A percentile compares a stretch with the other conserved stretches of the same genome.
phyloP scores from a whole-genome alignment of 2,888 invertebrate species.

The Tipula helvola region DNA sequence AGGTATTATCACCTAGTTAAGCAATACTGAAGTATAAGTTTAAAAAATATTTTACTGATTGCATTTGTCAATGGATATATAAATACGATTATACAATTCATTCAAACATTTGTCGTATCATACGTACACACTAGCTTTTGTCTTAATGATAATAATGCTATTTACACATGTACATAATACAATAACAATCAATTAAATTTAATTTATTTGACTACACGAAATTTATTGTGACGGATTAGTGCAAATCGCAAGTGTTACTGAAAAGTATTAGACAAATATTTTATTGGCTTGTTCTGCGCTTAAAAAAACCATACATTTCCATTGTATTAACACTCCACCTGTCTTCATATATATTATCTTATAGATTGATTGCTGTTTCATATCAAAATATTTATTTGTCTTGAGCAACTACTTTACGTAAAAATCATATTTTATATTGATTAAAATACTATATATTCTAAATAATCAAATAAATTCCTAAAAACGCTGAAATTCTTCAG shows the following conservation, averaged over 20 bases:
- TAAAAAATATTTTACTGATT: not conserved
- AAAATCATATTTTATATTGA: not conserved
- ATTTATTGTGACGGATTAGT: not conserved
- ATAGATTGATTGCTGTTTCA: not conserved
- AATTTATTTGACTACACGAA: not conserved
- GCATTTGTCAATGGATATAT: not conserved
- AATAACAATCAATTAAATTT: not conserved
- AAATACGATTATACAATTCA: not conserved
- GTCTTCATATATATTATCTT: not conserved
- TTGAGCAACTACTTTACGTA: not conserved
- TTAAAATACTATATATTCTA: no score
- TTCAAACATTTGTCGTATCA: not conserved
- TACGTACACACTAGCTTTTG: not conserved
- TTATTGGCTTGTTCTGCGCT: not conserved
- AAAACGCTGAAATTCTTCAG: no score
- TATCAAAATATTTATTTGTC: not conserved
- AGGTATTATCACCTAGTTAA: not conserved
- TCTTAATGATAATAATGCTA: not conserved
- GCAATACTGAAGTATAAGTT: not conserved
- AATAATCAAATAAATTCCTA: no score
- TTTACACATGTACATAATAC: not conserved
- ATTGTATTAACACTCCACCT: not conserved
- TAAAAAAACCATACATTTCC: not conserved
- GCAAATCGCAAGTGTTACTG: not conserved
- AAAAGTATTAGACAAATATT: not conserved